Base-by-base conservation (phyloP, 92 coral and sea anemone genomes). In the Bergia sp. region DNA sequence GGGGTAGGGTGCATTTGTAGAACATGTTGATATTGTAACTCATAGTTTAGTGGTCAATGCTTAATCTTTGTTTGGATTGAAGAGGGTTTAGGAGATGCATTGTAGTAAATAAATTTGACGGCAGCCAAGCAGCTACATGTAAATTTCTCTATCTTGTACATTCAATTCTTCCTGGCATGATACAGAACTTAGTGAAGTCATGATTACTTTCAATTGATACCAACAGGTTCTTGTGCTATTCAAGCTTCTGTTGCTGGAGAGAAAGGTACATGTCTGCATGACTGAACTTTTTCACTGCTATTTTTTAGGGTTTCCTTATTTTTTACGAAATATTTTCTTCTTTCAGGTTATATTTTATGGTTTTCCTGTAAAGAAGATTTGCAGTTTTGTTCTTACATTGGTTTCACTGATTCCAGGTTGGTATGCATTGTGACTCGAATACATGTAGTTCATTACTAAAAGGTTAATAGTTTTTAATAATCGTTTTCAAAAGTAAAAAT, bases 361-460 rank as follows among this genome's bases (percentile, higher is more conserved):
- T 36, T 92, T 90, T 77, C 98, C 96, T 77, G 98, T 92, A 18
- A 89, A 88, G 80, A 90, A 41, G 37, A 81, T 92, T 41, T 93
- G 95, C 89, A 82, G 93, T 49, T 89, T 89, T 86, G 82, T 95
- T 61, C 88, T 95, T 72, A 90, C 96, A 10, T 87, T 95, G 77
- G 94, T 95, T 37, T 95, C 98, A 42, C 89, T 95, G 50, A 81
- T 95, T 83, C 98, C 98, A 86, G 90, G 98, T 95, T 81, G 75
- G 98, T 86, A 20, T 8, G 16, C 20, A 15, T 79, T 37, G 3
- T 38, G 58, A 43, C 45, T 57, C 5, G 11, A 39, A 72, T 18
- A 29, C 29, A 29, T 29, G 29, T 29, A 42, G 15, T 4, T 83
- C 36, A 9, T 18, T 84, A 49, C 77, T 16, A 15, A 20, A 12